Percentiles rank a stretch among this genome's conserved stretches.
Conservation (phyloP, 2,888 invertebrate species). For the Hypolimnas misippus region DNA sequence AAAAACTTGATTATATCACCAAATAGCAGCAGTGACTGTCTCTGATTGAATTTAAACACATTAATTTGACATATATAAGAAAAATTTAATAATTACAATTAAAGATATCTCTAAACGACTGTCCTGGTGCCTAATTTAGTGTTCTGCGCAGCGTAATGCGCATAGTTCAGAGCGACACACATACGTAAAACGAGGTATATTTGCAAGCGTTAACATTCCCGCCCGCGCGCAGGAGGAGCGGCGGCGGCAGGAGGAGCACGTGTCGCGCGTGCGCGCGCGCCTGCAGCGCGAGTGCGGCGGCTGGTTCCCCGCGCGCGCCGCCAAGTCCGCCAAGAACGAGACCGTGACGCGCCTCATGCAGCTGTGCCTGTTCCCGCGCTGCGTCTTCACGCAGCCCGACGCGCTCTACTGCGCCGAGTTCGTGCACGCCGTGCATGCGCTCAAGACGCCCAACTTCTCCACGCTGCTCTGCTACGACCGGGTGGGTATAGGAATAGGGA, state of each 20-base stretch:
- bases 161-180: too few species aligned
- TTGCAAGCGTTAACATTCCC: too few species aligned
- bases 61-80: too few species aligned
- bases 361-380: conserved; percentile 97
- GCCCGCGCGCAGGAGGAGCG: conserved; percentile 98
- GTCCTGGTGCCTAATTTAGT: too few species aligned
- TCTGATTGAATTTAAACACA: too few species aligned
- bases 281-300: conserved; percentile 90
- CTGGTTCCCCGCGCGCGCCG: conserved; percentile 94
- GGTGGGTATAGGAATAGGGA: too few species aligned
- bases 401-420: conserved; percentile 99
- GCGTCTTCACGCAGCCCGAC: conserved; percentile 97
- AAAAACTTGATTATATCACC: too few species aligned
- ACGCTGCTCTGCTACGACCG: conserved; percentile 98
- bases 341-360: conserved; percentile 98
- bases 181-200: too few species aligned
- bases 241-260: conserved; percentile 96
- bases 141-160: too few species aligned
- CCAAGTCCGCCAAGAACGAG: conserved; percentile 96
- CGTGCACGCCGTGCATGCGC: conserved; percentile 96
- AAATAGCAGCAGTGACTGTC: too few species aligned
- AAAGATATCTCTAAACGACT: too few species aligned
- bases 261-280: conserved; percentile 91
- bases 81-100: too few species aligned
- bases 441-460: conserved; percentile 98